Conservation (phyloP, 64 coral and sea anemone genomes). For the Porites australiensis region DNA sequence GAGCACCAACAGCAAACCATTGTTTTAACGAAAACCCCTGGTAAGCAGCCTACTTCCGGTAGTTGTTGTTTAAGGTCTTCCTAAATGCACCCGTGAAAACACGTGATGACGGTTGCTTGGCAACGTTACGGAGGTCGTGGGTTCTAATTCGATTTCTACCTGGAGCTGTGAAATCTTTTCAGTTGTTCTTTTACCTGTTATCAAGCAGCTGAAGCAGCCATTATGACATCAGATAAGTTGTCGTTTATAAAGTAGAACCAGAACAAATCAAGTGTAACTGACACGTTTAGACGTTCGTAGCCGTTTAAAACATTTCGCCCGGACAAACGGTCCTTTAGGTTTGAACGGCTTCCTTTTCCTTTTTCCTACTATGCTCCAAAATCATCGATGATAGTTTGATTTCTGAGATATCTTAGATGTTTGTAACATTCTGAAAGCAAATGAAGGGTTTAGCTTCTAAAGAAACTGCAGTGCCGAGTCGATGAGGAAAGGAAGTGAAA, state of each 20-base stretch:
- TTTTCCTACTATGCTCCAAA: neutral
- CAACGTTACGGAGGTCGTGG: too few relatives aligned
- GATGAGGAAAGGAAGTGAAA: neutral
- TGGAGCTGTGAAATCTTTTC: too few relatives aligned
- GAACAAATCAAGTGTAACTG: neutral
- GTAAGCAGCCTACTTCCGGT: neutral
- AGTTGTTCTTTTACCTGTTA: neutral
- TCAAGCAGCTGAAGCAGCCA: neutral
- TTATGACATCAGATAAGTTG: neutral
- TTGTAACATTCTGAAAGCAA: neutral
- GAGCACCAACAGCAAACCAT: neutral
- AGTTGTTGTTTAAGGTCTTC: neutral
- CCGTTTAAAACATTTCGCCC: neutral
- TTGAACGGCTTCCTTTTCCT: neutral
- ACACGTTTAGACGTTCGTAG: neutral
- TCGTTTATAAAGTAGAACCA: neutral
- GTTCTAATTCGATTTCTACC: too few relatives aligned
- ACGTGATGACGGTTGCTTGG: too few relatives aligned
- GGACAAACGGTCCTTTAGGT: neutral
- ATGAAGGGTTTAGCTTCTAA: neutral
- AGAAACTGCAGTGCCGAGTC: neutral
- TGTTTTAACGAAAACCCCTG: neutral
- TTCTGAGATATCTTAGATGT: neutral
- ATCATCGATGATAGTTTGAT: slow-evolving; percentile 1
- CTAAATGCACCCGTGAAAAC: too few relatives aligned